Base-by-base conservation (phyloP, 2,888 invertebrate species). In the Harpagoxenus sublaevis region DNA sequence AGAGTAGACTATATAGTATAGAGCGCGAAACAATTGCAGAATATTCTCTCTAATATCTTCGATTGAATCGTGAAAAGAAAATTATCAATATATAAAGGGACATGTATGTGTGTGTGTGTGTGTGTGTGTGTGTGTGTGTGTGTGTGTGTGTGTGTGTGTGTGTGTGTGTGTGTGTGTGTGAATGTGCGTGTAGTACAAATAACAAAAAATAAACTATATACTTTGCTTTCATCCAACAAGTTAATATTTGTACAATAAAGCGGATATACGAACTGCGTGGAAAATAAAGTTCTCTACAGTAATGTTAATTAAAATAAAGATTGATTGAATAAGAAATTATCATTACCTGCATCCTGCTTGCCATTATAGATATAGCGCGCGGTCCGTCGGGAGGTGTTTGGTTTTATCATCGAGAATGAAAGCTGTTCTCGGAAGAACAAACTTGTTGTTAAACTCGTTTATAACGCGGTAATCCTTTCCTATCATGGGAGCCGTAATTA, bases 381-480 rank as follows among this genome's bases (percentile, higher is more conserved):
- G n/a, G 55, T 45, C 35, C 60, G 3, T 28, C 12, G 79, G 35
- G 48, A 70, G 70, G 8, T 73, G 73, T 71, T 79, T 81, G 79
- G 48, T 73, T 73, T 35, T 73, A 73, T 81, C 48, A 73, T 81
- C 60, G 48, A 48, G 79, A 48, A 70, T 23, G 79, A 28, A 48
- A 48, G 48, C 60, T 23, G 28, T 73, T 60, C 48, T 73, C 48
- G 23, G 28, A 73, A 81, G 60, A 73, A 73, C 60, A 81, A 60
- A 81, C 73, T 81, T 71, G 79, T 45, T 71, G 73, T 81, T 60
- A 60, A 81, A 60, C 79, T 73, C 60, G 57, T 81, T 81, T 73
- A 81, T 73, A 73, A 81, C 79, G 18, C 45, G 57, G 18, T 79
- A 79, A 79, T 79, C 71, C 60, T 60, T 81, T 73, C 39, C 60